A percentile compares a stretch with the other conserved stretches of the same genome.
Conservation (phyloP, 2,888 invertebrate species). For the Dysmachus trigonus region DNA sequence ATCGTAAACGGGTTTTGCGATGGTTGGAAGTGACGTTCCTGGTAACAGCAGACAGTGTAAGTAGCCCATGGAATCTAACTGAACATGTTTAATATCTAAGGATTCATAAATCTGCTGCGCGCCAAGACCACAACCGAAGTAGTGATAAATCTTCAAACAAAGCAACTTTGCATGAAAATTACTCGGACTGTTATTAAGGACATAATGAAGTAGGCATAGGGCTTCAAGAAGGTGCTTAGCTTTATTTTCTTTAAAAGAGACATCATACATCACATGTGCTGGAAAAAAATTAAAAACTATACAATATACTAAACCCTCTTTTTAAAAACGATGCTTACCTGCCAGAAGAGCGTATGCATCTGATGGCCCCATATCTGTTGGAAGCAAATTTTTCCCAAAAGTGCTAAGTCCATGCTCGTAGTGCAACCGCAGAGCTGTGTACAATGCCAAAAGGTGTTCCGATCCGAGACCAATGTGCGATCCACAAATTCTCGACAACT, state of each 20-base stretch:
- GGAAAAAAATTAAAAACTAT: conserved; percentile 19
- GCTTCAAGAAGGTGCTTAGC: conserved; percentile 71
- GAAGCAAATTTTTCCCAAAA: conserved; percentile 69
- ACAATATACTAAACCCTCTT: too few species aligned
- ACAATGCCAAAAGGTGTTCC: conserved; percentile 69
- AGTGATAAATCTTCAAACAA: conserved; percentile 81
- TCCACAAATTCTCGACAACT: conserved; percentile 78
- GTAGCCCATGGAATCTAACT: conserved; percentile 90
- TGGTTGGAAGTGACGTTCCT: conserved; percentile 75
- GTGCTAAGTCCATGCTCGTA: conserved; percentile 72
- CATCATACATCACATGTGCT: conserved; percentile 65
- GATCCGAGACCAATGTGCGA: conserved; percentile 69
- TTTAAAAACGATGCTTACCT: conserved; percentile 59
- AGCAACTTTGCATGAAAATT: conserved; percentile 91
- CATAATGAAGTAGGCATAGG: conserved; percentile 76
- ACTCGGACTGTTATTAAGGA: conserved; percentile 79
- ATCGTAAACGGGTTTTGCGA: conserved; percentile 76
- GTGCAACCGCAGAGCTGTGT: conserved; percentile 71
- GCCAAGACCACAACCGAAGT: conserved; percentile 76
- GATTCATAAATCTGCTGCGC: conserved; percentile 79
- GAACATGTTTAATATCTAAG: conserved; percentile 92
- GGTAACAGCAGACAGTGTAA: conserved; percentile 79
- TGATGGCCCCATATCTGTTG: conserved; percentile 77
- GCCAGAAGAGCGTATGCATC: conserved; percentile 85
- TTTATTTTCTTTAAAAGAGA: conserved; percentile 67